Percentiles rank a stretch among this genome's conserved stretches.
Evolutionary conservation across 2,888 invertebrate genomes (phyloP).

Genomic region (Microplitis deprimator): DNA sequence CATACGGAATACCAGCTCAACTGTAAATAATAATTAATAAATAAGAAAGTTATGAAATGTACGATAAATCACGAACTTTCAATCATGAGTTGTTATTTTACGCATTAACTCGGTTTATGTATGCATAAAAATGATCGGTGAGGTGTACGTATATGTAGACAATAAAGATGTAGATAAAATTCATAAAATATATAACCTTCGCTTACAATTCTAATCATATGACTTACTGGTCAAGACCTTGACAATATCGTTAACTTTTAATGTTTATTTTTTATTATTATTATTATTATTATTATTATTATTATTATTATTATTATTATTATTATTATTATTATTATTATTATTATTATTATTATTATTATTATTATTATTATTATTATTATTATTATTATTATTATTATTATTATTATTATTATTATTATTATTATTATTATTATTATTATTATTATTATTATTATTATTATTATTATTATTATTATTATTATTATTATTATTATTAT

Average conservation of each 20-base stretch:
- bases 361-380: not conserved
- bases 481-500: not conserved
- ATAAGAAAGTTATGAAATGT: constrained; percentile 20
- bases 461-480: not conserved
- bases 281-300: not conserved
- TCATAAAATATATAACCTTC: not conserved
- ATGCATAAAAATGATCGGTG: not conserved
- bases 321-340: not conserved
- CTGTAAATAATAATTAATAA: constrained; percentile 49
- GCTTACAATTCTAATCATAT: not conserved
- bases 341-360: not conserved
- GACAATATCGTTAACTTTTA: constrained; percentile 16
- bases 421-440: not conserved
- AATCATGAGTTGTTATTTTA: constrained; percentile 10
- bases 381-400: not conserved
- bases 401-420: not conserved
- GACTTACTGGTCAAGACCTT: not conserved
- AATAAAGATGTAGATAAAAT: constrained; percentile 9
- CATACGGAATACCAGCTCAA: constrained; percentile 89
- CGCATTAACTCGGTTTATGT: not conserved
- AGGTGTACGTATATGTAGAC: not conserved
- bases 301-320: not conserved
- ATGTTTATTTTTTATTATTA: too few relatives aligned
- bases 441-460: not conserved
- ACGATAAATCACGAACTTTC: constrained; percentile 16